Base-by-base conservation (phyloP, 2,113 vertebrate genomes). In the Pelodiscus sinensis region DNA sequence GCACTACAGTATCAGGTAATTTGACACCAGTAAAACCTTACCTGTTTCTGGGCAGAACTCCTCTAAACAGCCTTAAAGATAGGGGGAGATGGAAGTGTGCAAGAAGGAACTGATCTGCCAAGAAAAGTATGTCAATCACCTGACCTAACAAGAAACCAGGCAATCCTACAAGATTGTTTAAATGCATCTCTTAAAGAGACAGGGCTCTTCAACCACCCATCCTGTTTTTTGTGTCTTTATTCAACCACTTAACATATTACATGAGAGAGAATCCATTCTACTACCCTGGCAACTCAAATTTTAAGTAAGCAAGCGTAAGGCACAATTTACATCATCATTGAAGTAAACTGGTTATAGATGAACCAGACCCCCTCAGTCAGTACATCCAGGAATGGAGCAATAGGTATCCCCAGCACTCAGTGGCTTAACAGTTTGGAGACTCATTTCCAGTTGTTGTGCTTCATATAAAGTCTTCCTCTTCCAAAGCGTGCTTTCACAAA, bases 291-390 rank as follows among this genome's bases (percentile, higher is more conserved):
- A 14, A 84, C 6, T 25, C 81, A 44, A 88, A 9, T 80, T 84
- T 3, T 18, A 25, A 77, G 21, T 25, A 77, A 24, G 35, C 31
- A 54, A 62, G n/a, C n/a, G 19, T 68, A 90, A 95, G 91, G 93
- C 94, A 94, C 87, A 60, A n/a, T 14, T 92, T 5, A 81, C 77
- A 79, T 83, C 16, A 81, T 21, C 35, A 0, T 2, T 13, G 16
- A 16, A 35, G 18, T 38, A 81, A 90, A 52, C 6, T 16, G 29
- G 25, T 25, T 3, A 12, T 25, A 13, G 51, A 27, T n/a, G 22
- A 29, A 16, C 56, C 14, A 81, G 54, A 81, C 44, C 88, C 24
- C 38, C 62, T 24, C 27, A 2, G 3, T 35, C 16, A 14, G 38
- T 29, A 92, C 29, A 90, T 35, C 4, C 16, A 13, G 29, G 19